Base-by-base conservation (phyloP, 2,113 vertebrate species). In the Nerophis lumbriciformis region DNA sequence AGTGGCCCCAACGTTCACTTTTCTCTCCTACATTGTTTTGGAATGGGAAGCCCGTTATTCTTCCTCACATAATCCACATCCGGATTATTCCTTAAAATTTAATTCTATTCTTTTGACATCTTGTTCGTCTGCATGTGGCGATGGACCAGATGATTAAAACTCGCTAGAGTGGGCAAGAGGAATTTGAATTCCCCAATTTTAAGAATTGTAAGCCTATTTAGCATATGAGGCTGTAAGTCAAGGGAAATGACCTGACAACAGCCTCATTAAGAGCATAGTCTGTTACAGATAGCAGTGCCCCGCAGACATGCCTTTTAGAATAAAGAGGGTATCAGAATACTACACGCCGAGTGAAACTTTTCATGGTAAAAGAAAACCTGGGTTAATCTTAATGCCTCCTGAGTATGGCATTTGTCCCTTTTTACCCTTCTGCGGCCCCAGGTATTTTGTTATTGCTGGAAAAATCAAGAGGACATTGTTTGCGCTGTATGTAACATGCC, bases 231-330 rank as follows among this genome's bases (percentile, higher is more conserved):
- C 73, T 68, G 63, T 6, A 8, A 63, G 67, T 73, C 77, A 66
- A 72, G 78, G 78, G 77, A 73, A 81, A 79, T 56, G 64, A 78
- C 82, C 88, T 89, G 85, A 89, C 88, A 88, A 84, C 74, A 81
- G 71, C 65, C 84, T 90, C 72, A 83, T 89, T 88, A 85, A 79
- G 76, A 79, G 63, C 74, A 78, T 54, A 83, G 79, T 71, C 74
- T 72, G 80, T 74, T 82, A 76, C 79, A 75, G 85, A 88, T 87
- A 86, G 82, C 79, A 71, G 68, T 72, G 59, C 85, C 79, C 71
- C 50, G 37, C 79, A 77, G 85, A 87, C 15, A 3, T 19, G 45
- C 79, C 88, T 88, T 89, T 90, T 85, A 88, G 88, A 84, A 66
- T 59, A 70, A 78, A 77, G 74, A 69, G 69, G 78, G 59, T 38